These are phyloP conservation scores for Mimas tiliae DNA, from an alignment of 2,888 invertebrate genomes.

Conservation along the genomic window DNA sequence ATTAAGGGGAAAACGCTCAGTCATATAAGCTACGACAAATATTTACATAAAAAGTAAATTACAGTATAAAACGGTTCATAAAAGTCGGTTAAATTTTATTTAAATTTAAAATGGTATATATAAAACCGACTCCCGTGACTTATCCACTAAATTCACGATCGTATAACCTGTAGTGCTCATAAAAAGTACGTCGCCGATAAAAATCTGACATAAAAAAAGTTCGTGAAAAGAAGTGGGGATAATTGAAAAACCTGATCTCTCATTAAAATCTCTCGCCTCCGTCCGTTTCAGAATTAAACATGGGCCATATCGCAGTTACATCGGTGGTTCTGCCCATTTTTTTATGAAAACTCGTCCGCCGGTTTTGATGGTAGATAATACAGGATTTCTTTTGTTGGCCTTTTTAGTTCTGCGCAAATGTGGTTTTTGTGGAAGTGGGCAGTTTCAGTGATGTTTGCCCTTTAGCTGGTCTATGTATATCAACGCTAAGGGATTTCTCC, in stretches of 20 bases:
- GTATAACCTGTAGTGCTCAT: slow-evolving; percentile 42
- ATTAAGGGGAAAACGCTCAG: no score
- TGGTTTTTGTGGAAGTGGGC: neutral
- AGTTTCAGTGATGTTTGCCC: neutral
- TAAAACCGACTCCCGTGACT: slow-evolving; percentile 35
- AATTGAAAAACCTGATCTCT: slow-evolving; percentile 83
- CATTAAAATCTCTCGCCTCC: slow-evolving; percentile 80
- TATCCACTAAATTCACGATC: slow-evolving; percentile 39
- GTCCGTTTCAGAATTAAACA: slow-evolving; percentile 76
- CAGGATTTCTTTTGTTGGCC: neutral
- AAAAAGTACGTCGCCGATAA: slow-evolving; percentile 58
- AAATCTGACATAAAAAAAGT: slow-evolving; percentile 64
- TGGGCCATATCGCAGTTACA: slow-evolving; percentile 78
- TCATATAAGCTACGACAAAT: neutral
- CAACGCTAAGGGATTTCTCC: no score
- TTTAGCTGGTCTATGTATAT: no score
- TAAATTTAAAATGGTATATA: slow-evolving; percentile 20
- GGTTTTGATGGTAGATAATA: slow-evolving; percentile 31
- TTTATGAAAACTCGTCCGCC: slow-evolving; percentile 61
- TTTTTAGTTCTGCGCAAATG: slow-evolving; percentile 2
- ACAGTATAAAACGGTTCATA: slow-evolving; percentile 9
- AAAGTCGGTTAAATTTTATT: slow-evolving; percentile 22
- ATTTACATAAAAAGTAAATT: slow-evolving; percentile 23
- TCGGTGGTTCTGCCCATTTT: slow-evolving; percentile 55
- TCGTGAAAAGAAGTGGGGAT: slow-evolving; percentile 71